Conservation (phyloP, 2,888 invertebrate genomes). For the Polyommatus icarus region DNA sequence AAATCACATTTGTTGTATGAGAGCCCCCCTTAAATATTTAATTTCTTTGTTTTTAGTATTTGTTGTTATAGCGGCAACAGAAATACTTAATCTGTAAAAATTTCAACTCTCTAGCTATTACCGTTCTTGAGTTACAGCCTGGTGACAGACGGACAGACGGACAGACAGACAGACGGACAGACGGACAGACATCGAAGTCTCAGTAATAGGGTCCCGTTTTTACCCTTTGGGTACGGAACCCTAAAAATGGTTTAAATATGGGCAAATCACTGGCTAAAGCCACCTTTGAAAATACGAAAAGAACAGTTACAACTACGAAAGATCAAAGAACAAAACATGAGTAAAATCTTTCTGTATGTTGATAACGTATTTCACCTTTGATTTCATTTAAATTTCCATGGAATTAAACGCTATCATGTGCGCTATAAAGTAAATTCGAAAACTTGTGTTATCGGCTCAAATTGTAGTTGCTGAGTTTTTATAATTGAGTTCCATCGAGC, state of each 20-base stretch:
- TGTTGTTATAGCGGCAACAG: no score
- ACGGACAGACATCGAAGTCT: no score
- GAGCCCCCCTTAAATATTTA: no score
- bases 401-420: neutral
- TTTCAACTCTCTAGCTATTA: no score
- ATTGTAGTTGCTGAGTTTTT: slow-evolving; percentile 22
- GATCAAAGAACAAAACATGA: neutral
- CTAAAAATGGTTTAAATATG: neutral
- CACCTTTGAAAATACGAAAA: neutral
- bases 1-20: no score
- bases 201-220: no score
- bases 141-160: no score
- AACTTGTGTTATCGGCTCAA: slow-evolving; percentile 18
- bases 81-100: no score
- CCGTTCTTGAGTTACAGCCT: no score
- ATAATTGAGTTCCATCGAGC: slow-evolving; percentile 29
- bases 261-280: neutral
- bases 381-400: slow-evolving; percentile 11
- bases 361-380: neutral
- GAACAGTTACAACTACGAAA: neutral
- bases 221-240: no score
- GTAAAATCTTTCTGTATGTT: neutral
- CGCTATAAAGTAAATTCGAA: slow-evolving; percentile 2
- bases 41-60: no score
- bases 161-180: no score